These are phyloP conservation scores for Tetraodon nigroviridis DNA, from an alignment of 2,113 vertebrate species.

Conservation along the genomic window DNA sequence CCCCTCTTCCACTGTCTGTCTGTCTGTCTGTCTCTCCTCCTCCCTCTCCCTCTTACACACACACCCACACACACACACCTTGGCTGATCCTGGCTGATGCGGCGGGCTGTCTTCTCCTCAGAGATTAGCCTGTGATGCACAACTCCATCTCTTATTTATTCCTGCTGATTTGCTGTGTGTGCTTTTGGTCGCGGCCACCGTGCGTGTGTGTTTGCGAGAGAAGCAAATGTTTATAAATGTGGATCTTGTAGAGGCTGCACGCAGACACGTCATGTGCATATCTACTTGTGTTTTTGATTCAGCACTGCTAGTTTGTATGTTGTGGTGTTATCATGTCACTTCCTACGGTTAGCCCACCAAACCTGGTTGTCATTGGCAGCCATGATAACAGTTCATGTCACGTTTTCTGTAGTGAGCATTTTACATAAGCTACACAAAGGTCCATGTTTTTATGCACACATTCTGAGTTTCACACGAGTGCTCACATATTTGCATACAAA, in stretches of 20 bases:
- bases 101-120: slow-evolving; percentile 38
- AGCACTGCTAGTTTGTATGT: slow-evolving; percentile 3
- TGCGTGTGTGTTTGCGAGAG: neutral
- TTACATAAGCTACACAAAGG: no score
- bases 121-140: slow-evolving; percentile 62
- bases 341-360: neutral
- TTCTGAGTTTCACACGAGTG: no score
- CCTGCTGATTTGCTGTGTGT: slow-evolving; percentile 55
- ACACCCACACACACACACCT: slow-evolving; percentile 20
- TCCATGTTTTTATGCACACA: no score
- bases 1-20: no score
- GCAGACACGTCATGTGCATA: neutral
- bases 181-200: slow-evolving; percentile 28
- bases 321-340: neutral
- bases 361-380: neutral
- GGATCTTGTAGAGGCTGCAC: neutral
- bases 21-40: no score
- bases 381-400: neutral
- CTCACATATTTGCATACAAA: no score
- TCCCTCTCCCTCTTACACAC: neutral
- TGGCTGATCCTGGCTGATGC: slow-evolving; percentile 52
- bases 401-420: neutral
- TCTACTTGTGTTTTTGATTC: slow-evolving; percentile 12
- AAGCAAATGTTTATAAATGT: neutral
- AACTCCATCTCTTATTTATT: slow-evolving; percentile 66